A percentile compares a stretch with the other conserved stretches of the same genome.
These are phyloP conservation scores for Heterotis niloticus DNA, from an alignment of 2,113 vertebrate genomes.

Conservation along the genomic window DNA sequence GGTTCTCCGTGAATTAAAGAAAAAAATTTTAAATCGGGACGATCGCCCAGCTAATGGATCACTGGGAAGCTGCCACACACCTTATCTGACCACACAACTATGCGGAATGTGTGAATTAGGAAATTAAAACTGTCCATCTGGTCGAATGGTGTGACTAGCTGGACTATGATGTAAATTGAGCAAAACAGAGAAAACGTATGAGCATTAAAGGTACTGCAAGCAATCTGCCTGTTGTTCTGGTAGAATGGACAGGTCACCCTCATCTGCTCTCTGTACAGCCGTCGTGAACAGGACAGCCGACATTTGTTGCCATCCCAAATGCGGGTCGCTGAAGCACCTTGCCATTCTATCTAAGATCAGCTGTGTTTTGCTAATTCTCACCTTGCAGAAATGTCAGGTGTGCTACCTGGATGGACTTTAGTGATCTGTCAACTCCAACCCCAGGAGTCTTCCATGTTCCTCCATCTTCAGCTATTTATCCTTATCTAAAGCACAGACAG, in stretches of 20 bases:
- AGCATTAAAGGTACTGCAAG: not conserved
- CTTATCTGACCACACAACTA: constrained; percentile 13
- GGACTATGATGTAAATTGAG: not conserved
- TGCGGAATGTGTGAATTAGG: not conserved
- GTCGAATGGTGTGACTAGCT: not conserved
- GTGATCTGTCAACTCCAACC: too few species aligned
- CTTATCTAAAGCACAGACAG: too few species aligned
- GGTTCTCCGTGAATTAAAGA: not conserved
- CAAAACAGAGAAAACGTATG: not conserved
- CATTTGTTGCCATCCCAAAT: not conserved
- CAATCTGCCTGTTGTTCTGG: not conserved
- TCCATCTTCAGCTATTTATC: too few species aligned
- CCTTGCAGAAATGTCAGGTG: too few species aligned
- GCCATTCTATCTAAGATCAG: too few species aligned
- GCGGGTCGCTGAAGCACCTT: too few species aligned
- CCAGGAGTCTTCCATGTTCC: too few species aligned
- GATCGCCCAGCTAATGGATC: not conserved
- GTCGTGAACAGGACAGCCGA: not conserved
- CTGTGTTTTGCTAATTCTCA: too few species aligned
- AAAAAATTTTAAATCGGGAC: not conserved
- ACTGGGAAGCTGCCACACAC: not conserved
- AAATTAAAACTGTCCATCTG: constrained; percentile 12
- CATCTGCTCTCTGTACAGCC: not conserved
- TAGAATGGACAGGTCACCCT: not conserved
- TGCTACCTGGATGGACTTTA: too few species aligned